phyloP scores from a whole-genome alignment of 2,797 vertebrate species.

The Florisuga fusca region DNA sequence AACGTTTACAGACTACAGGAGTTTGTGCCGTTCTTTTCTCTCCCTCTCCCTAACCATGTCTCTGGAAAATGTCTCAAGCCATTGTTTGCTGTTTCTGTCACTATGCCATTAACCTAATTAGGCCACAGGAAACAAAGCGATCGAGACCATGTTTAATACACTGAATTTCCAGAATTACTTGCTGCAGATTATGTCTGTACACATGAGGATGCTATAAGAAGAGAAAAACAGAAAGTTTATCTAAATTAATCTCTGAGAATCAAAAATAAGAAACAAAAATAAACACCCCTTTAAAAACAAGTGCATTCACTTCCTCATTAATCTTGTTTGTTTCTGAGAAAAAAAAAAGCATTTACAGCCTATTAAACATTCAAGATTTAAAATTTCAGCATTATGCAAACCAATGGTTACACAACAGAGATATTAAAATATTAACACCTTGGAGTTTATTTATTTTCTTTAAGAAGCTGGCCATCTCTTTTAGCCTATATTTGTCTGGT shows the following conservation, averaged over 20 bases:
- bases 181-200: conserved; percentile 51
- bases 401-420: background rate
- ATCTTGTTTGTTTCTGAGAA: conserved; percentile 25
- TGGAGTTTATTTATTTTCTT: conserved; percentile 29
- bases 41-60: background rate
- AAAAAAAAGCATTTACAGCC: background rate
- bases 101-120: conserved; percentile 57
- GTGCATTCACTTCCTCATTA: conserved; percentile 55
- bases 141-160: conserved; percentile 50
- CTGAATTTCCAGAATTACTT: conserved; percentile 57
- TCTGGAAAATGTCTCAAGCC: background rate
- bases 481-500: conserved; percentile 67
- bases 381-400: conserved; percentile 35
- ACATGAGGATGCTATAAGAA: conserved; percentile 12
- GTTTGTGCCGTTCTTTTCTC: background rate
- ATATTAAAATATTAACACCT: conserved; percentile 57
- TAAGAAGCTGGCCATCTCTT: conserved; percentile 36
- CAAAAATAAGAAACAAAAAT: conserved; percentile 51
- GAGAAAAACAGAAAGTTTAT: conserved; percentile 39
- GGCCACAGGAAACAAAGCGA: conserved; percentile 56
- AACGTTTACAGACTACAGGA: background rate
- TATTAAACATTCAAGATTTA: conserved; percentile 1
- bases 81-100: conserved; percentile 17
- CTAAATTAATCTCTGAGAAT: conserved; percentile 62
- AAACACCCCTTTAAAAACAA: conserved; percentile 47